These are phyloP conservation scores for Indicator maculatus DNA, from an alignment of 2,113 vertebrate genomes.

Conservation along the genomic window DNA sequence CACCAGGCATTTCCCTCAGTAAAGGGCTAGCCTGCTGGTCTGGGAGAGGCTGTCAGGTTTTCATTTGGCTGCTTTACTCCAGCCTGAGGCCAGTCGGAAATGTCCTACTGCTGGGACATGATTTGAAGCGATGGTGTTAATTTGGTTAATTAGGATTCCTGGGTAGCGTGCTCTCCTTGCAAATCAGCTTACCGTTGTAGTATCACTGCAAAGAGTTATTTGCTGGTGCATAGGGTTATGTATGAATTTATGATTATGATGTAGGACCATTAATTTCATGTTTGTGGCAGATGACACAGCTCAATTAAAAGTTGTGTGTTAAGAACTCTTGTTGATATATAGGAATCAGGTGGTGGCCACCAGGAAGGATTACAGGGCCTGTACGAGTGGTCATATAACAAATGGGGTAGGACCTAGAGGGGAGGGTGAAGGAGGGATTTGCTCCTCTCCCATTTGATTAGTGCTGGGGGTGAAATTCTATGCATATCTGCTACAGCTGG, in stretches of 20 bases:
- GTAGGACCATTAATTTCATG: slow-evolving; percentile 71
- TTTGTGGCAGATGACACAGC: slow-evolving; percentile 66
- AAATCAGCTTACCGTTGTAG: slow-evolving; percentile 69
- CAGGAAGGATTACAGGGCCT: background rate
- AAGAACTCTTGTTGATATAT: background rate
- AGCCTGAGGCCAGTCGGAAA: slow-evolving; percentile 66
- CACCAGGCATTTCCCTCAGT: background rate
- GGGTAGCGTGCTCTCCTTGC: slow-evolving; percentile 55
- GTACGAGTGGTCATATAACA: background rate
- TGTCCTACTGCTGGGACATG: slow-evolving; percentile 70
- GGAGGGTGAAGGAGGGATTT: background rate
- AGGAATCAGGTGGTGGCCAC: background rate
- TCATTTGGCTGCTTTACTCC: slow-evolving; percentile 65
- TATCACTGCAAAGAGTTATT: slow-evolving; percentile 66
- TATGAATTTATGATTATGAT: slow-evolving; percentile 75
- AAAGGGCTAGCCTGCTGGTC: background rate
- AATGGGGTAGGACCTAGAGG: background rate
- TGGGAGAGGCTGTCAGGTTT: slow-evolving; percentile 16
- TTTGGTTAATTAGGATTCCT: slow-evolving; percentile 78
- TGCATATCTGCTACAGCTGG: background rate
- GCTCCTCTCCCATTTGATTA: background rate
- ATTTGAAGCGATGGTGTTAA: slow-evolving; percentile 78
- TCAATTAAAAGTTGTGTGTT: slow-evolving; percentile 56
- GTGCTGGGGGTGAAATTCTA: background rate
- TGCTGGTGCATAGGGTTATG: slow-evolving; percentile 62